Evolutionary conservation across 2,113 vertebrate genomes (phyloP).

Genomic region (Xenopus tropicalis): DNA sequence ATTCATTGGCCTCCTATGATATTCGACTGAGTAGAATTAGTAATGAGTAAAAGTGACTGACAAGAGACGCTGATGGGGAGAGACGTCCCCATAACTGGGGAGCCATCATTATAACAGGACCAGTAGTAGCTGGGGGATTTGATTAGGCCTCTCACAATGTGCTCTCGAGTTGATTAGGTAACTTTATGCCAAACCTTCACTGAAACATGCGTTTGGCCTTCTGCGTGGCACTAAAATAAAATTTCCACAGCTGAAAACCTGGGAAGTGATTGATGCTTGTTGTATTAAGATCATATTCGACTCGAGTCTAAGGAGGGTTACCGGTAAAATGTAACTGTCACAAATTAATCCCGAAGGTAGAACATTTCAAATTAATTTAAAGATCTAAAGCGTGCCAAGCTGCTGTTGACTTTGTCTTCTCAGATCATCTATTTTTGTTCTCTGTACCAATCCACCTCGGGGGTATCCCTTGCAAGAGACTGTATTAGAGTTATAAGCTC

Average conservation of each 20-base stretch:
- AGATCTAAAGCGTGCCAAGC: not conserved
- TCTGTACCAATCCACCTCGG: not conserved
- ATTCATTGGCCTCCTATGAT: constrained; percentile 23
- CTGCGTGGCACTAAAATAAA: not conserved
- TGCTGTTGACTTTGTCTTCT: not conserved
- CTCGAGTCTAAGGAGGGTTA: constrained; percentile 2
- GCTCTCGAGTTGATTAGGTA: not conserved
- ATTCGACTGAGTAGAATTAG: not conserved
- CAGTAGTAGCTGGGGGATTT: constrained; percentile 9
- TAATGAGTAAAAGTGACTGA: constrained; percentile 20
- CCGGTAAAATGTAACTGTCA: not conserved
- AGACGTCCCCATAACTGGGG: constrained; percentile 4
- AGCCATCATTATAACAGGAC: constrained; percentile 12
- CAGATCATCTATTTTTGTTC: not conserved
- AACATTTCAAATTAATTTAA: not conserved
- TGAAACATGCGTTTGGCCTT: constrained; percentile 1
- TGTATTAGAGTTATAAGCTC: too few relatives aligned
- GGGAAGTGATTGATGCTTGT: constrained; percentile 3
- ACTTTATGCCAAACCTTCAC: not conserved
- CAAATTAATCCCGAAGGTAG: constrained; percentile 11
- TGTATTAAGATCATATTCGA: not conserved
- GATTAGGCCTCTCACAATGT: constrained; percentile 7
- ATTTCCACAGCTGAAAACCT: not conserved
- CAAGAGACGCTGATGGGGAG: constrained; percentile 18
- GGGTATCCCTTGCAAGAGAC: not conserved